Percentiles rank a stretch among this genome's conserved stretches.
These are phyloP conservation scores for Resseliella maxima DNA, from an alignment of 2,888 invertebrate species.

Conservation along the genomic window DNA sequence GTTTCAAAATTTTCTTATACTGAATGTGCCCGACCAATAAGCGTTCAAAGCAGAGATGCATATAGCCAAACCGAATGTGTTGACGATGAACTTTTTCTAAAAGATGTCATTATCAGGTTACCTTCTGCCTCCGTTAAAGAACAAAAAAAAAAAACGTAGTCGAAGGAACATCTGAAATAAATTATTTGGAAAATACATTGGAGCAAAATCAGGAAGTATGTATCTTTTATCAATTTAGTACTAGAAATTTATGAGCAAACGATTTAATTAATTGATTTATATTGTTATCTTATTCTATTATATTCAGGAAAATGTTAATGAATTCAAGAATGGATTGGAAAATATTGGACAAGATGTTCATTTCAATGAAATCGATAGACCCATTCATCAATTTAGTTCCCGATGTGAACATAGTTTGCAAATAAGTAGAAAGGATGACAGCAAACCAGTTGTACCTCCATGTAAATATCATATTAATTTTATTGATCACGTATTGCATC, in stretches of 20 bases:
- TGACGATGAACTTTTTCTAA: constrained; percentile 49
- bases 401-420: constrained; percentile 22
- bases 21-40: background rate
- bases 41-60: constrained; percentile 47
- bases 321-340: background rate
- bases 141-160: background rate
- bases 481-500: no score
- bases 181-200: background rate
- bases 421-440: background rate
- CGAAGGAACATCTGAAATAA: background rate
- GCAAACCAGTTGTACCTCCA: constrained; percentile 10
- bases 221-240: no score
- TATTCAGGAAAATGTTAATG: background rate
- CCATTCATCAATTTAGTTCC: constrained; percentile 26
- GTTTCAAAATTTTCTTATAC: background rate
- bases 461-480: constrained; percentile 6
- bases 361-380: background rate
- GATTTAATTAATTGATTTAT: no score
- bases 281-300: no score
- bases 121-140: constrained; percentile 35
- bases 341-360: background rate
- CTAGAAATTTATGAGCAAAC: no score
- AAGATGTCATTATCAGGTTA: constrained; percentile 53
- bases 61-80: constrained; percentile 26
- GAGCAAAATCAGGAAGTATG: background rate